These are phyloP conservation scores for Eidolon dupreanum DNA, from an alignment of 2,797 vertebrate species.

Conservation along the genomic window DNA sequence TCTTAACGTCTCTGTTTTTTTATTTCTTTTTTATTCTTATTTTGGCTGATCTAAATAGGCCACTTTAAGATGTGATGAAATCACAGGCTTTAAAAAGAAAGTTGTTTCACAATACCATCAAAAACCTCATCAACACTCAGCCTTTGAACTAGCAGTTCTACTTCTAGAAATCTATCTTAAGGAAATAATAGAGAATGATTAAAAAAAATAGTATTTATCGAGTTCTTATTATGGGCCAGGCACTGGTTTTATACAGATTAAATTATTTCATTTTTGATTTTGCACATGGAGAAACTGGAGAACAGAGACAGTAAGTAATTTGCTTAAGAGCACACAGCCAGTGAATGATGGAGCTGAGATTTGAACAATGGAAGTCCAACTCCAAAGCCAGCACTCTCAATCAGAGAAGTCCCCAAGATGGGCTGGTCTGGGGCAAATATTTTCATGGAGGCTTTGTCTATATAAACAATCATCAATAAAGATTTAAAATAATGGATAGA, in stretches of 20 bases:
- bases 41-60: not conserved
- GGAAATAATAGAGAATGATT: not conserved
- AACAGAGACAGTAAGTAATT: not conserved
- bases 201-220: not conserved
- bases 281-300: not conserved
- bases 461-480: not conserved
- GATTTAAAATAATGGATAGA: not conserved
- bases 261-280: conserved; percentile 27
- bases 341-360: not conserved
- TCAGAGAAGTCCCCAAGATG: not conserved
- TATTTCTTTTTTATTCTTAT: not conserved
- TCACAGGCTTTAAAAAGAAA: conserved; percentile 29
- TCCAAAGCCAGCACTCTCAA: not conserved
- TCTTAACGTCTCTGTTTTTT: not conserved
- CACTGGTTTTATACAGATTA: not conserved
- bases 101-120: not conserved
- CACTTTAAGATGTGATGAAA: conserved; percentile 36
- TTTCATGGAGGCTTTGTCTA: not conserved
- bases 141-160: not conserved
- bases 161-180: not conserved
- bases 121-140: not conserved
- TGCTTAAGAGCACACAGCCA: not conserved
- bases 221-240: not conserved
- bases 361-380: not conserved
- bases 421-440: not conserved